Conservation (phyloP, 92 coral and sea anemone genomes). For the Chrysogorgia sp. region DNA sequence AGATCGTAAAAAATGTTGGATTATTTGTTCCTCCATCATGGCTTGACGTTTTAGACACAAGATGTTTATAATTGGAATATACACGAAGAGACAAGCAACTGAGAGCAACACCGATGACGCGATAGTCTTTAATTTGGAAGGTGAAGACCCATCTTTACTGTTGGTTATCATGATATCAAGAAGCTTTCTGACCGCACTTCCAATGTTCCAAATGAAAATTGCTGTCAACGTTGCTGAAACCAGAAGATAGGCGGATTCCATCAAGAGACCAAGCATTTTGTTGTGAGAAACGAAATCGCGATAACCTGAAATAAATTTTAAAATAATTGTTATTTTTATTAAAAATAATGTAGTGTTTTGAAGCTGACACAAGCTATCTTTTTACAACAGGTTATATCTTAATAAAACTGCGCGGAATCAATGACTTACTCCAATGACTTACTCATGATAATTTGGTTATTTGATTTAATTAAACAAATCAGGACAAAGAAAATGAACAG, state of each 20-base stretch:
- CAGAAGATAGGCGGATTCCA: neutral
- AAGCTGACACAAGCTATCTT: too few species aligned
- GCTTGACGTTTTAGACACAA: neutral
- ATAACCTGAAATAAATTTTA: slow-evolving; percentile 12
- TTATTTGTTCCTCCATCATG: neutral
- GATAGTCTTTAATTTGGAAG: slow-evolving; percentile 1
- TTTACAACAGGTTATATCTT: too few species aligned
- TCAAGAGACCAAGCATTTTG: neutral
- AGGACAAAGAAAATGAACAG: too few species aligned
- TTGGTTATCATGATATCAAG: neutral
- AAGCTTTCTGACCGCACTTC: slow-evolving; percentile 2
- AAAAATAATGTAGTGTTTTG: neutral
- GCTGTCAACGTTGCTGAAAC: neutral
- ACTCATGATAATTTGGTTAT: too few species aligned
- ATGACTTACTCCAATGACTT: too few species aligned
- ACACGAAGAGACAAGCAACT: slow-evolving; percentile 3
- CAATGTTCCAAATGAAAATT: neutral
- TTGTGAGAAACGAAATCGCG: neutral
- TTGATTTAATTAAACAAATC: too few species aligned
- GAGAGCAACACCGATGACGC: slow-evolving; percentile 3
- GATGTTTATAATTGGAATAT: slow-evolving; percentile 11
- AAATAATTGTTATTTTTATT: neutral
- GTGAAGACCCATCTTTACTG: neutral
- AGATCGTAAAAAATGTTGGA: neutral
- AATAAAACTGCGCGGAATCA: too few species aligned